Percentiles rank a stretch among this genome's conserved stretches.
phyloP scores from a whole-genome alignment of 1,140 invertebrate genomes.

The Drosophila murphyi region DNA sequence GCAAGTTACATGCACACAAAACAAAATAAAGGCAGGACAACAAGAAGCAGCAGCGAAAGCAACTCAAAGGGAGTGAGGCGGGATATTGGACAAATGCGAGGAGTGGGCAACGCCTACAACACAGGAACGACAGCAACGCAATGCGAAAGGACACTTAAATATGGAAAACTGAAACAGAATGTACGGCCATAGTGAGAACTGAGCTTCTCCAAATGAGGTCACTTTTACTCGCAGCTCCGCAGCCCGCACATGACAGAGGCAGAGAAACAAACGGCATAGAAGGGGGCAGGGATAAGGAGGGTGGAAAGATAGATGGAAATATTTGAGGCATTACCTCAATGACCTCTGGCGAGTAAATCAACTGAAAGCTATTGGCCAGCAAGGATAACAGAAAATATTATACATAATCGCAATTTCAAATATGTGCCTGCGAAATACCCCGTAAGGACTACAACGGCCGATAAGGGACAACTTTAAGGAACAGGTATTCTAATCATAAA shows the following conservation, averaged over 20 bases:
- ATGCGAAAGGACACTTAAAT: slow-evolving; percentile 77
- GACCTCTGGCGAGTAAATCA: slow-evolving; percentile 30
- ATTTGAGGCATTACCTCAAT: slow-evolving; percentile 65
- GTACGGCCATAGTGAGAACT: slow-evolving; percentile 19
- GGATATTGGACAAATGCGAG: slow-evolving; percentile 34
- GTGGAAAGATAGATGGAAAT: slow-evolving; percentile 43
- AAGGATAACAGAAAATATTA: neutral
- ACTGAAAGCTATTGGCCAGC: slow-evolving; percentile 19
- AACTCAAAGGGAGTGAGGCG: slow-evolving; percentile 17
- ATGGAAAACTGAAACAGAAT: slow-evolving; percentile 59
- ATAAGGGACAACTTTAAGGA: too few relatives aligned
- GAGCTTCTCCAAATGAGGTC: slow-evolving; percentile 68
- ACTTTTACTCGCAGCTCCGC: slow-evolving; percentile 42
- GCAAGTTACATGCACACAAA: slow-evolving; percentile 76
- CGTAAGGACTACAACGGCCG: neutral
- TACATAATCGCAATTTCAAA: neutral
- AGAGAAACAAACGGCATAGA: neutral
- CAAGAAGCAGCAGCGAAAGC: slow-evolving; percentile 30
- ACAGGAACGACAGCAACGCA: slow-evolving; percentile 53
- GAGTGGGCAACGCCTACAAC: slow-evolving; percentile 31
- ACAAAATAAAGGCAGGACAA: slow-evolving; percentile 71
- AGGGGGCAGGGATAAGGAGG: neutral
- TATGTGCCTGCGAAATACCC: neutral
- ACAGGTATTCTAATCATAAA: too few relatives aligned
- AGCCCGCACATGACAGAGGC: slow-evolving; percentile 10